Evolutionary conservation across 2,113 vertebrate genomes (phyloP).

Genomic region (Origma solitaria): DNA sequence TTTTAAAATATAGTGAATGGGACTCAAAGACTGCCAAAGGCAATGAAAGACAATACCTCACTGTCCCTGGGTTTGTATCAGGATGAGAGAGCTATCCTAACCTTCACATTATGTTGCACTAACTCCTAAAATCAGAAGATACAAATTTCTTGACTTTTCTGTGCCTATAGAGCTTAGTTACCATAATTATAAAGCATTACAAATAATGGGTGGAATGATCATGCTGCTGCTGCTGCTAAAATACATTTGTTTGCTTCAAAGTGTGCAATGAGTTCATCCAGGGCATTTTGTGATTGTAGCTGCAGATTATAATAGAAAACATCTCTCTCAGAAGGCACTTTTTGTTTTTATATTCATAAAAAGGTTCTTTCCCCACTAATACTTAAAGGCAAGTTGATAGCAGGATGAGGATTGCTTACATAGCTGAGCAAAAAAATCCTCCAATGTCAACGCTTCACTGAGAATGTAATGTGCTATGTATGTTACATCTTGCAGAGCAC

Average conservation of each 20-base stretch:
- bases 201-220: not conserved
- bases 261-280: not conserved
- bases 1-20: not conserved
- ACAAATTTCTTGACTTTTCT: not conserved
- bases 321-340: not conserved
- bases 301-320: not conserved
- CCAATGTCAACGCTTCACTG: not conserved
- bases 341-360: not conserved
- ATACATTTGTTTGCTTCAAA: not conserved
- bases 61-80: not conserved
- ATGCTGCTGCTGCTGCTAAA: not conserved
- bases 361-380: not conserved
- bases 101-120: not conserved
- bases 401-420: not conserved
- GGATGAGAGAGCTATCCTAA: not conserved
- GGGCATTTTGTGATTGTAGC: not conserved
- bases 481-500: not conserved
- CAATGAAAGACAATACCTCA: slow-evolving; percentile 1
- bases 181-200: not conserved
- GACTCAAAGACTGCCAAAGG: not conserved
- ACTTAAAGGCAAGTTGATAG: not conserved
- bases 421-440: not conserved
- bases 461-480: not conserved
- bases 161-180: not conserved
- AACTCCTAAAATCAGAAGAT: not conserved